Conservation (phyloP, 2,888 invertebrate genomes). For the Agonopterix subpropinquella region DNA sequence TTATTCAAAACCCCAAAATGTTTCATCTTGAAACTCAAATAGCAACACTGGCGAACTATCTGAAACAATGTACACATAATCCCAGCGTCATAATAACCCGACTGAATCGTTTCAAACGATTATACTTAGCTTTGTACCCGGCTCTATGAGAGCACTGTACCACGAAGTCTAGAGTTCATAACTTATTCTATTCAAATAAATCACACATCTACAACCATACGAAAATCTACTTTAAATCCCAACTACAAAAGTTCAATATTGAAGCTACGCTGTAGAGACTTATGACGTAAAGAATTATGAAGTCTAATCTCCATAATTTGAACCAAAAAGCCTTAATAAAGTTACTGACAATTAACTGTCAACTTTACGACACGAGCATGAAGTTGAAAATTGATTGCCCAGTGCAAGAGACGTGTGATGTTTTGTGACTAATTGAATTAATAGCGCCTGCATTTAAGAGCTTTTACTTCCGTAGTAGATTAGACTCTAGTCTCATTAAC, state of each 20-base stretch:
- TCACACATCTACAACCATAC: too few species aligned
- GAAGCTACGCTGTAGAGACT: too few species aligned
- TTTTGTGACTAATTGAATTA: slow-evolving; percentile 26
- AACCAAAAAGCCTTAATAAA: slow-evolving; percentile 15
- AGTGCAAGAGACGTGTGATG: slow-evolving; percentile 23
- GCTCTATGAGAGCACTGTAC: slow-evolving; percentile 26
- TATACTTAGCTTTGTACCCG: slow-evolving; percentile 18
- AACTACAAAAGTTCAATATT: too few species aligned
- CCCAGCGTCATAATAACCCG: slow-evolving; percentile 36
- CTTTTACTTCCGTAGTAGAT: slow-evolving; percentile 9
- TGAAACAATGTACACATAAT: slow-evolving; percentile 15
- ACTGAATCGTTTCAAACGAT: slow-evolving; percentile 47
- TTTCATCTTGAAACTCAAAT: too few species aligned
- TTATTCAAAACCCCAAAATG: too few species aligned
- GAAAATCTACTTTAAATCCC: too few species aligned
- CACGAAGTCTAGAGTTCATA: slow-evolving; percentile 28
- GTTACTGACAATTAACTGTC: slow-evolving; percentile 22
- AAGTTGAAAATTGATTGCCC: slow-evolving; percentile 29
- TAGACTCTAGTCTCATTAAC: slow-evolving; percentile 7
- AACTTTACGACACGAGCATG: slow-evolving; percentile 22
- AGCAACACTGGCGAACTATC: too few species aligned
- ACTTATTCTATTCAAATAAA: too few species aligned
- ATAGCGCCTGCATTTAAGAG: slow-evolving; percentile 41
- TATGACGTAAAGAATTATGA: neutral
- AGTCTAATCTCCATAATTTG: slow-evolving; percentile 1